Evolutionary conservation across 2,113 vertebrate species (phyloP).

Genomic region (Gobius niger): DNA sequence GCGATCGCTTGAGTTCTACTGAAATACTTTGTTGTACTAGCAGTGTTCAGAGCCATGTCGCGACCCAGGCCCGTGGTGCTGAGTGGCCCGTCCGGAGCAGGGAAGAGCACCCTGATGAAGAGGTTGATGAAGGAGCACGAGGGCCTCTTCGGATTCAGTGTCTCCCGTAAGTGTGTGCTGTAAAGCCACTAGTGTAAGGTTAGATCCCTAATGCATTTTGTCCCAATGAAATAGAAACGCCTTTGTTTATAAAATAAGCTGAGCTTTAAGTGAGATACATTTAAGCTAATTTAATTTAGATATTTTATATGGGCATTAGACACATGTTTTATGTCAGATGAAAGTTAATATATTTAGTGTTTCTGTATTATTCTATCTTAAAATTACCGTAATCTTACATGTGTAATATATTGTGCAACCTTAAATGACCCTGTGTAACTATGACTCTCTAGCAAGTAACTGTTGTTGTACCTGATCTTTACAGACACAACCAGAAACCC

Average conservation of each 20-base stretch:
- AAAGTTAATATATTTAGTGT: too few relatives aligned
- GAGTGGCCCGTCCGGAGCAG: slow-evolving; percentile 93
- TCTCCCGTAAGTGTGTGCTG: slow-evolving; percentile 86
- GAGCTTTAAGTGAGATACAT: too few relatives aligned
- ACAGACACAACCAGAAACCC: slow-evolving; percentile 93
- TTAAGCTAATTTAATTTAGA: too few relatives aligned
- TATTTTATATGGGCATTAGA: too few relatives aligned
- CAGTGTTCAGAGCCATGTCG: slow-evolving; percentile 78
- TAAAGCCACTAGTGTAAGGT: slow-evolving; percentile 6
- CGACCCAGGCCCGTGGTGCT: slow-evolving; percentile 92
- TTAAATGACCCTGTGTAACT: background rate
- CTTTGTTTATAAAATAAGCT: too few relatives aligned
- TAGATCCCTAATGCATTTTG: background rate
- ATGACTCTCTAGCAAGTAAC: background rate
- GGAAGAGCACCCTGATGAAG: slow-evolving; percentile 96
- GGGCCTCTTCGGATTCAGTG: slow-evolving; percentile 91
- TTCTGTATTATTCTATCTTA: too few relatives aligned
- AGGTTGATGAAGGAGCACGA: slow-evolving; percentile 85
- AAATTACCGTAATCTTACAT: background rate
- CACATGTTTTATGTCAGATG: too few relatives aligned
- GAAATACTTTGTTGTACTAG: background rate
- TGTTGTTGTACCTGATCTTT: slow-evolving; percentile 2
- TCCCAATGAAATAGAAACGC: too few relatives aligned
- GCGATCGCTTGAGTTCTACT: background rate
- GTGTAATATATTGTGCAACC: background rate